phyloP scores from a whole-genome alignment of 2,113 vertebrate genomes.

The Datnioides undecimradiatus region DNA sequence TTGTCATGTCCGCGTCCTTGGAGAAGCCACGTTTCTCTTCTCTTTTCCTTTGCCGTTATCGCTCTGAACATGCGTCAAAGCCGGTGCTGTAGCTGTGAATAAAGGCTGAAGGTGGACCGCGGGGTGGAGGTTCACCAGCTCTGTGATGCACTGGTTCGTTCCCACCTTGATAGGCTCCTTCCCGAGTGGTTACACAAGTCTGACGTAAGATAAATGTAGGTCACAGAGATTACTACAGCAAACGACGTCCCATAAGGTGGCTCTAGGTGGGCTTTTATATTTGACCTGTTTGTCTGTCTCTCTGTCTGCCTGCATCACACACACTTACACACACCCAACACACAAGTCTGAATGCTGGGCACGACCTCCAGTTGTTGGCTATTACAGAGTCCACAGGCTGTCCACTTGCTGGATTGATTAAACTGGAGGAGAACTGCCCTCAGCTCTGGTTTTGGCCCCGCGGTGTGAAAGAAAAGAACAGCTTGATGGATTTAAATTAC shows the following conservation, averaged over 20 bases:
- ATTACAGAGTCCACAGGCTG: slow-evolving; percentile 2
- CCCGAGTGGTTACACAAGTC: neutral
- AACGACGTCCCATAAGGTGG: neutral
- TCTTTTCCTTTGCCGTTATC: neutral
- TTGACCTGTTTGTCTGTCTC: neutral
- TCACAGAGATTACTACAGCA: neutral
- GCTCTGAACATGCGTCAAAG: neutral
- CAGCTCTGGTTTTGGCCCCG: slow-evolving; percentile 10
- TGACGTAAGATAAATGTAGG: neutral
- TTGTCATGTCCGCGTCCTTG: slow-evolving; percentile 52
- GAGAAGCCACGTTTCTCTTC: neutral
- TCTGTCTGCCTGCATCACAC: neutral
- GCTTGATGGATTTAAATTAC: slow-evolving; percentile 42
- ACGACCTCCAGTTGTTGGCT: slow-evolving; percentile 26
- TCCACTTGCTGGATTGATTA: slow-evolving; percentile 32
- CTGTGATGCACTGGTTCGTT: neutral
- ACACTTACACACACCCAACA: slow-evolving; percentile 1
- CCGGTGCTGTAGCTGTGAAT: neutral
- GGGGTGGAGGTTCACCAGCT: neutral
- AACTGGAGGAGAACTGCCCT: slow-evolving; percentile 1
- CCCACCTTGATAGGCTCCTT: neutral
- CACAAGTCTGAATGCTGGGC: neutral
- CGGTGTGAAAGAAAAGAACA: slow-evolving; percentile 14
- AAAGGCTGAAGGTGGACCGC: rapidly evolving
- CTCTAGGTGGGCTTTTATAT: neutral